A percentile compares a stretch with the other conserved stretches of the same genome.
phyloP scores from a whole-genome alignment of 1,140 invertebrate species.

The Brachystomella parvula region DNA sequence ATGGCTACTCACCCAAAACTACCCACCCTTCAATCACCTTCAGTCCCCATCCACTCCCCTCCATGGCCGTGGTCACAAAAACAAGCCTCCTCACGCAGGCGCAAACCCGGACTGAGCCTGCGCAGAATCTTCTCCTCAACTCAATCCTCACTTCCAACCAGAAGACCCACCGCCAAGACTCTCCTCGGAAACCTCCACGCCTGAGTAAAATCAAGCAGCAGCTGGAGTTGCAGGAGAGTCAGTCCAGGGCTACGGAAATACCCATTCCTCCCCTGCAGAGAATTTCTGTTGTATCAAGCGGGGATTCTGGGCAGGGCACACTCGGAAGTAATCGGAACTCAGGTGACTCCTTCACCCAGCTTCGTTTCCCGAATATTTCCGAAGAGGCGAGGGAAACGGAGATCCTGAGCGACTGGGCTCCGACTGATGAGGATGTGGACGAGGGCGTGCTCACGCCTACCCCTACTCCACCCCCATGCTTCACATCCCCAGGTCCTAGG shows the following conservation, averaged over 20 bases:
- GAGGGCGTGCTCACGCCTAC: slow-evolving; percentile 23
- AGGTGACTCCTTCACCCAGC: background rate
- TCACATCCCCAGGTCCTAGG: slow-evolving; percentile 2
- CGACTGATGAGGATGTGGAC: slow-evolving; percentile 25
- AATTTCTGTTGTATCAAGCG: background rate
- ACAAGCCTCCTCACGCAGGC: background rate
- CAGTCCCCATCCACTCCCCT: background rate
- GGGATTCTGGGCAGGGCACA: slow-evolving; percentile 7
- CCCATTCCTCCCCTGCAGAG: no score
- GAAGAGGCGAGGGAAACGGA: slow-evolving; percentile 23
- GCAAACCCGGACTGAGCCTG: background rate
- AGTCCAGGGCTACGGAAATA: no score
- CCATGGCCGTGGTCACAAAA: background rate
- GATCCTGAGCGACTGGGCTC: slow-evolving; percentile 35
- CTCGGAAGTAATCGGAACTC: slow-evolving; percentile 4
- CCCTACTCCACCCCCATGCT: slow-evolving; percentile 18
- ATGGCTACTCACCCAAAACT: slow-evolving; percentile 37
- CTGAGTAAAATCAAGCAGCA: slow-evolving; percentile 16
- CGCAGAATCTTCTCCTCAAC: background rate
- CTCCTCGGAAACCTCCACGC: slow-evolving; percentile 19
- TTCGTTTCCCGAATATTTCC: slow-evolving; percentile 14
- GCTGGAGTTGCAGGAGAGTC: slow-evolving; percentile 18
- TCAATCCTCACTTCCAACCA: background rate
- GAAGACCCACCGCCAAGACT: slow-evolving; percentile 4
- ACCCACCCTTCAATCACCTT: slow-evolving; percentile 26